Conservation (phyloP, 2,797 vertebrate genomes). For the Centropyge bicolor region DNA sequence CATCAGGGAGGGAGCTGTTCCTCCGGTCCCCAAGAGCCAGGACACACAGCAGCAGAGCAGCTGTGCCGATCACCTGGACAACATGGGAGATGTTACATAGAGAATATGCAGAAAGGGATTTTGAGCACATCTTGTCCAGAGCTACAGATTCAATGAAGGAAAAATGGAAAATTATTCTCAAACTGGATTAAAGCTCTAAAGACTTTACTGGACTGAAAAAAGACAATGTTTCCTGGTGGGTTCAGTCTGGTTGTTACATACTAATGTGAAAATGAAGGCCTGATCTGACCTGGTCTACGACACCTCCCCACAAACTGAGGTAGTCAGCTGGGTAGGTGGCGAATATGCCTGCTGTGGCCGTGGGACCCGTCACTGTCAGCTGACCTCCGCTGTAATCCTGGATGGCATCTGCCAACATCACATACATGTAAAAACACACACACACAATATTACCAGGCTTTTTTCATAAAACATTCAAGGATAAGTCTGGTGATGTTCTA, state of each 20-base stretch:
- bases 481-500: not conserved
- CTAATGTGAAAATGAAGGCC: not conserved
- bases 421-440: slow-evolving; percentile 7
- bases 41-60: slow-evolving; percentile 82
- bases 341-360: slow-evolving; percentile 84
- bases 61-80: slow-evolving; percentile 83
- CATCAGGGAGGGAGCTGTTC: slow-evolving; percentile 73
- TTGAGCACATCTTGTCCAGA: too few species aligned
- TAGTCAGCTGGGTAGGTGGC: slow-evolving; percentile 85
- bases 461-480: not conserved
- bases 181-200: too few species aligned
- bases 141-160: not conserved
- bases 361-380: slow-evolving; percentile 79
- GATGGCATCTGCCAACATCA: slow-evolving; percentile 85
- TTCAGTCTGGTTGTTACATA: not conserved
- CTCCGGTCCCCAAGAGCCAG: slow-evolving; percentile 81
- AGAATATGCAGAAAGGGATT: not conserved
- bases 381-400: slow-evolving; percentile 75
- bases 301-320: slow-evolving; percentile 81
- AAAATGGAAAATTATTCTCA: not conserved
- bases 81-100: not conserved
- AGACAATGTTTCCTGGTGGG: not conserved
- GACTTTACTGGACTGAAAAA: not conserved
- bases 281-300: slow-evolving; percentile 90
- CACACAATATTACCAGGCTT: not conserved